These are phyloP conservation scores for Hyppa rectilinea DNA, from an alignment of 2,888 invertebrate species.

Conservation along the genomic window DNA sequence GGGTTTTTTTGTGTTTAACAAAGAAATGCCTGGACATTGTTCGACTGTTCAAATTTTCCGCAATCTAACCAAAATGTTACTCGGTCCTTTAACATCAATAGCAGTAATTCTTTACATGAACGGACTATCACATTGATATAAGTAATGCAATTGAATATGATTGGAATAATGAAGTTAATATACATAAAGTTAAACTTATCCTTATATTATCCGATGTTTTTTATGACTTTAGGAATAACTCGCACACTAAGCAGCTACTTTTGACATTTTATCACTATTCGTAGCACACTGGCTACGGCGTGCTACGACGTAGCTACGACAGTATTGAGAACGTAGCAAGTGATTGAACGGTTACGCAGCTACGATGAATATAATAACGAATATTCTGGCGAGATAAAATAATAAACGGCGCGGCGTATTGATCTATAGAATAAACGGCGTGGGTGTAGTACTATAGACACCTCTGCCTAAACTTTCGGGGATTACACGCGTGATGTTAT, in stretches of 20 bases:
- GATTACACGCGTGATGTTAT: too few species aligned
- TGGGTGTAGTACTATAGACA: too few species aligned
- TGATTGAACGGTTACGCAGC: constrained; percentile 17
- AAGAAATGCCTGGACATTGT: not conserved
- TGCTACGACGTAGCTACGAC: constrained; percentile 10
- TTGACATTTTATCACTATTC: not conserved
- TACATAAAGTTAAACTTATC: not conserved
- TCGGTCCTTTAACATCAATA: constrained; percentile 3
- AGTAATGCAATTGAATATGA: not conserved
- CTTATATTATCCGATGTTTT: not conserved
- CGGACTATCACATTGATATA: not conserved
- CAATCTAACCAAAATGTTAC: not conserved
- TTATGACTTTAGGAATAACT: not conserved
- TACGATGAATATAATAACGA: constrained; percentile 7
- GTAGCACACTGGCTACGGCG: not conserved
- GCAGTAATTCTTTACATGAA: not conserved
- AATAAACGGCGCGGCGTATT: not conserved
- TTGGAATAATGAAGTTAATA: not conserved
- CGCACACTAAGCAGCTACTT: not conserved
- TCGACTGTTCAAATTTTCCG: not conserved
- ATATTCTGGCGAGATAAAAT: constrained; percentile 10
- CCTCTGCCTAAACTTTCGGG: too few species aligned
- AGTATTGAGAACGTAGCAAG: constrained; percentile 12
- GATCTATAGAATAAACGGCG: too few species aligned
- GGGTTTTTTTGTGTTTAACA: not conserved